Conservation (phyloP, 1,140 invertebrate species). For the Scaptomyza hsui region DNA sequence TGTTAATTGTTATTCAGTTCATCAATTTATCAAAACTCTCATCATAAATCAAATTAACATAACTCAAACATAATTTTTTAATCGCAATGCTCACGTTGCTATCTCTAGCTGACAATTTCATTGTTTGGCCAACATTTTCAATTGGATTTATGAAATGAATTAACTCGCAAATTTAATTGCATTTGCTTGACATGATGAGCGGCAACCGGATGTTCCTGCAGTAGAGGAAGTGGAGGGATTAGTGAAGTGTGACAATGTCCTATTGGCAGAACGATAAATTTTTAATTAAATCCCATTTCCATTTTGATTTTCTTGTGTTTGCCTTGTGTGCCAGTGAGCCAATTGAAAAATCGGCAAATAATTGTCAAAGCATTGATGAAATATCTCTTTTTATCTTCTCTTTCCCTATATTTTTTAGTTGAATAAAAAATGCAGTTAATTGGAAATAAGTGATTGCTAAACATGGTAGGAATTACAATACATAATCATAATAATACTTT, state of each 20-base stretch:
- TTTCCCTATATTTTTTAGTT: background rate
- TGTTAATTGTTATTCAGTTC: background rate
- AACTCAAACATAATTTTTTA: background rate
- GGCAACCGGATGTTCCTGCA: background rate
- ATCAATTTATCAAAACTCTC: background rate
- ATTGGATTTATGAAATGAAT: slow-evolving; percentile 52
- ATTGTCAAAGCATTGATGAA: slow-evolving; percentile 36
- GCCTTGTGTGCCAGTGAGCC: slow-evolving; percentile 17
- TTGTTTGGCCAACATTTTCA: slow-evolving; percentile 31
- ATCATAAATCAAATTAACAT: background rate
- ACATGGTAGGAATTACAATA: background rate
- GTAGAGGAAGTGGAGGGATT: too few relatives aligned
- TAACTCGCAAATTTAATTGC: slow-evolving; percentile 45
- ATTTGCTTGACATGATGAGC: slow-evolving; percentile 29
- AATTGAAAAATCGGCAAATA: slow-evolving; percentile 55
- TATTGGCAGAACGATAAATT: slow-evolving; percentile 44
- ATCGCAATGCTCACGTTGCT: background rate
- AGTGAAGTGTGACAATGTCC: slow-evolving; percentile 8
- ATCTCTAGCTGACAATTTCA: slow-evolving; percentile 4
- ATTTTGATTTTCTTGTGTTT: slow-evolving; percentile 41
- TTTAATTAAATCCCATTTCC: slow-evolving; percentile 69
- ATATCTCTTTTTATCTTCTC: background rate
- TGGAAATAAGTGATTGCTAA: background rate
- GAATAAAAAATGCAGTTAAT: slow-evolving; percentile 23
- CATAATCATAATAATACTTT: background rate